phyloP scores from a whole-genome alignment of 2,113 vertebrate species.

The Lathamus discolor region DNA sequence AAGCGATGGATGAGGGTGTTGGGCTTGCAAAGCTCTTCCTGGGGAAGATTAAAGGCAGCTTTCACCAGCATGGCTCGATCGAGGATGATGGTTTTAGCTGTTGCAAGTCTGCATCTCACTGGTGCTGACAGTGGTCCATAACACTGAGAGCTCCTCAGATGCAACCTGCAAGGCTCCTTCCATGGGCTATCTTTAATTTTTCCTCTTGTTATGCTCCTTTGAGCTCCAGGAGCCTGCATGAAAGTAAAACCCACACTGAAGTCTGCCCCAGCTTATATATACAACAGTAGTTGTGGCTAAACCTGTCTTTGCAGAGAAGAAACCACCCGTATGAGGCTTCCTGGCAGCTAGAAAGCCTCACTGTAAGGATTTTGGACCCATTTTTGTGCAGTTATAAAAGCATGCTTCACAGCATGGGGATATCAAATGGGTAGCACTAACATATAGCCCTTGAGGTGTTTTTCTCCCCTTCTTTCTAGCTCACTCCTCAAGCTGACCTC shows the following conservation, averaged over 20 bases:
- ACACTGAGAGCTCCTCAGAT: background rate
- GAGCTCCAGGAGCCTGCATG: background rate
- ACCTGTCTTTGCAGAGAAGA: background rate
- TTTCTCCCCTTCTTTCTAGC: background rate
- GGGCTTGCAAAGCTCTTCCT: background rate
- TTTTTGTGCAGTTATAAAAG: background rate
- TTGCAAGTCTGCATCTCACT: rapidly evolving
- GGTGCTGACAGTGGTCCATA: rapidly evolving
- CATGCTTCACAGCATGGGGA: background rate
- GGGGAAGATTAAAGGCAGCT: background rate
- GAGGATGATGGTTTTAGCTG: rapidly evolving
- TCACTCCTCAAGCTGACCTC: background rate
- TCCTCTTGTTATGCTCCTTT: background rate
- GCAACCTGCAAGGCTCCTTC: background rate
- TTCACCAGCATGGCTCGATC: rapidly evolving
- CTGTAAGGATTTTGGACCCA: background rate
- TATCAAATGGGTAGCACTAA: background rate
- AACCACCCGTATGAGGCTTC: background rate
- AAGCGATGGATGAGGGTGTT: background rate
- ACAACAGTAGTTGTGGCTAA: background rate
- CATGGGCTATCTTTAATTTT: background rate
- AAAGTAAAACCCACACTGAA: background rate
- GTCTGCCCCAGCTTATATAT: background rate
- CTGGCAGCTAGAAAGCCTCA: rapidly evolving
- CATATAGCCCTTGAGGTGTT: background rate